Evolutionary conservation across 1,140 invertebrate species (phyloP).

Genomic region (Drosophila willistoni): DNA sequence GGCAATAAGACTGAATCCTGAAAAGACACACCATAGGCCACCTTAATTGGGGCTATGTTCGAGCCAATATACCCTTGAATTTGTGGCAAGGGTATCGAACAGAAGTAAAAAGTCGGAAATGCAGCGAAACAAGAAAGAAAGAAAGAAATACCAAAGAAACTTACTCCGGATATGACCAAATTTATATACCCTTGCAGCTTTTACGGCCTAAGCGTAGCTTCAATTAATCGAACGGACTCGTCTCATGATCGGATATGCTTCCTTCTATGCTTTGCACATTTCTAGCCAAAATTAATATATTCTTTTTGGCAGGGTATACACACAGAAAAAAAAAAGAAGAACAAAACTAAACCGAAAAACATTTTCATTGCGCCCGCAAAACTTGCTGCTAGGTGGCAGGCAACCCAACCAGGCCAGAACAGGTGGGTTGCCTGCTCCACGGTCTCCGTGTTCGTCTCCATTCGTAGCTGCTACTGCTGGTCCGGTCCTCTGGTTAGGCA

Average conservation of each 20-base stretch:
- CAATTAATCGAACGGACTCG: too few species aligned
- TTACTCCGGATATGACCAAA: too few species aligned
- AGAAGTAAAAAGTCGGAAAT: neutral
- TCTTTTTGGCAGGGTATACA: too few species aligned
- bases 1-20: too few species aligned
- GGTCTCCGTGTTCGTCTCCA: neutral
- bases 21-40: too few species aligned
- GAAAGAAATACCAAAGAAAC: neutral
- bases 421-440: conserved; percentile 10
- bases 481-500: conserved; percentile 21
- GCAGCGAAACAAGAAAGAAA: conserved; percentile 20
- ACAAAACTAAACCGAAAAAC: conserved; percentile 52
- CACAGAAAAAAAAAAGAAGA: too few species aligned
- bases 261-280: too few species aligned
- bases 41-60: too few species aligned
- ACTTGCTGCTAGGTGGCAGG: conserved; percentile 37
- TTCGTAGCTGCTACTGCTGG: neutral
- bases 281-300: too few species aligned
- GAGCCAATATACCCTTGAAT: neutral
- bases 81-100: neutral
- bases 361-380: conserved; percentile 66
- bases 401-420: conserved; percentile 22
- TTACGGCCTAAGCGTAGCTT: too few species aligned
- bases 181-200: too few species aligned
- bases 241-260: too few species aligned